Conservation (phyloP, 2,113 vertebrate genomes). For the Anas platyrhynchos region DNA sequence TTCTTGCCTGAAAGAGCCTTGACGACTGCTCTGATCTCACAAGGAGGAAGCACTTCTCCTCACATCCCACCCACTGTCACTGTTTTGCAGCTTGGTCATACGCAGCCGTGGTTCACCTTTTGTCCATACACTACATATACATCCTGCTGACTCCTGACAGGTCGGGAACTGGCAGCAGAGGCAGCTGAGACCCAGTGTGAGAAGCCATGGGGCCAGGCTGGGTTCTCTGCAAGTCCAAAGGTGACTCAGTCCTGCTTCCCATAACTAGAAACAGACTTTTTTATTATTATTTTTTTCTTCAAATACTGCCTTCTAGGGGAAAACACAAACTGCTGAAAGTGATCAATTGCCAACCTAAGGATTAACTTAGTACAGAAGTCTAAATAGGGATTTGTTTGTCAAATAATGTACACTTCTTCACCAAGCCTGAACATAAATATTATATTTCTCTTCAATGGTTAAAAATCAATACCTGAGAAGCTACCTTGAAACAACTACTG, state of each 20-base stretch:
- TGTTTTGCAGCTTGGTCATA: rapidly evolving
- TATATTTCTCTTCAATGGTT: not conserved
- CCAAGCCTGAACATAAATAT: not conserved
- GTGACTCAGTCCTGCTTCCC: not conserved
- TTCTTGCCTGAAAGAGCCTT: not conserved
- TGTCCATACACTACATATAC: not conserved
- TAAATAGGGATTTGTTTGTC: not conserved
- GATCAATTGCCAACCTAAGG: not conserved
- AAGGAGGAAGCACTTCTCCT: not conserved
- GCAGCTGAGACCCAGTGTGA: not conserved
- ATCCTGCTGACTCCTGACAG: not conserved
- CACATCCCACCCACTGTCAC: not conserved
- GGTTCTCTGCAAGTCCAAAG: not conserved
- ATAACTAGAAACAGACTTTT: not conserved
- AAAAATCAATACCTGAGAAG: not conserved
- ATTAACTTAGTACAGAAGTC: not conserved
- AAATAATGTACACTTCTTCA: not conserved
- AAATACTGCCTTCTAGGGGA: not conserved
- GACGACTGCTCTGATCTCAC: not conserved
- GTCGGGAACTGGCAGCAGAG: not conserved
- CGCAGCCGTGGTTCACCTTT: not conserved
- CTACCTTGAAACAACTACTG: not conserved
- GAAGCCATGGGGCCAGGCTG: not conserved
- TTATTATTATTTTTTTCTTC: not conserved
- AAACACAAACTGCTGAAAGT: not conserved